Percentiles rank a stretch among this genome's conserved stretches.
These are phyloP conservation scores for Recurvirostra avosetta DNA, from an alignment of 2,113 vertebrate genomes.

Conservation along the genomic window DNA sequence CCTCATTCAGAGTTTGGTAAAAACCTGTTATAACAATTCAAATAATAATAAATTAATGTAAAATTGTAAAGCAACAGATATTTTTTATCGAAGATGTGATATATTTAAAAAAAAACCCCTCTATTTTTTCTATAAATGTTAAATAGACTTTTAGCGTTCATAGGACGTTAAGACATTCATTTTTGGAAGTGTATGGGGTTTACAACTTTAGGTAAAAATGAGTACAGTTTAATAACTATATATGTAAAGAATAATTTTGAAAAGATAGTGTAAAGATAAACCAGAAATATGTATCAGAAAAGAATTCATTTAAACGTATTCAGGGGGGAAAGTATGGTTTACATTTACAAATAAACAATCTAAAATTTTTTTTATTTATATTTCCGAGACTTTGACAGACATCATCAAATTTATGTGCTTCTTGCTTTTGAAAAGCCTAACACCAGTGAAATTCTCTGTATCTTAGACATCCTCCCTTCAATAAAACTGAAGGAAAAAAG, in stretches of 20 bases:
- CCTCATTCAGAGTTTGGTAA: background rate
- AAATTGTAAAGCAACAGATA: background rate
- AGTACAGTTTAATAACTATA: background rate
- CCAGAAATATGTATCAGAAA: background rate
- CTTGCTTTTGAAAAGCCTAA: background rate
- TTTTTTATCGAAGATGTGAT: accelerated
- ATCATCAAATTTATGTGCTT: background rate
- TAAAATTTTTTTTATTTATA: background rate
- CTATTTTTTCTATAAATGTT: background rate
- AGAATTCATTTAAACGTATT: background rate
- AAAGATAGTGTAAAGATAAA: background rate
- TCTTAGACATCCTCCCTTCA: background rate
- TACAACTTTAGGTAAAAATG: background rate
- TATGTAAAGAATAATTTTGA: background rate
- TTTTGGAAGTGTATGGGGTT: background rate
- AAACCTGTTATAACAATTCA: background rate
- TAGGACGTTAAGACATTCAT: background rate
- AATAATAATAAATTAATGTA: background rate
- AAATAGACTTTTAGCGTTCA: background rate
- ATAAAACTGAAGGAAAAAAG: background rate
- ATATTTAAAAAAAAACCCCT: background rate
- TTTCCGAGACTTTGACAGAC: background rate
- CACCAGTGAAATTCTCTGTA: background rate
- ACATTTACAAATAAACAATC: background rate
- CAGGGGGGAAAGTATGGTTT: background rate